A percentile compares a stretch with the other conserved stretches of the same genome.
These are phyloP conservation scores for Nymphalis io DNA, from an alignment of 1,140 invertebrate species.

Conservation along the genomic window DNA sequence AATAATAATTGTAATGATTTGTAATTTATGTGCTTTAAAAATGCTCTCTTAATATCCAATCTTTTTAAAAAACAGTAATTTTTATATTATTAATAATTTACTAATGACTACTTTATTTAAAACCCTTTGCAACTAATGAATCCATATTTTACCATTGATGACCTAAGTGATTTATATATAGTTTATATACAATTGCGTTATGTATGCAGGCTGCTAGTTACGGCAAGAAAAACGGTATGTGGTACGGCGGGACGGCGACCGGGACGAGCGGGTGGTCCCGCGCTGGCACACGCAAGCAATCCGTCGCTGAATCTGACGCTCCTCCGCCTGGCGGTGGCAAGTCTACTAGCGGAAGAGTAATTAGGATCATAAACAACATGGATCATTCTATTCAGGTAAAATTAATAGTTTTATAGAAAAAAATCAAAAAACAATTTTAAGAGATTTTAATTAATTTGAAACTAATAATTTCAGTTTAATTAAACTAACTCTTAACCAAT, in stretches of 20 bases:
- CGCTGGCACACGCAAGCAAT: conserved; percentile 86
- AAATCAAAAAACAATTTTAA: too few species aligned
- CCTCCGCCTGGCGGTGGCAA: conserved; percentile 86
- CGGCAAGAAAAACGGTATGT: conserved; percentile 92
- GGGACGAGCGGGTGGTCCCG: conserved; percentile 81
- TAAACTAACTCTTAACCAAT: too few species aligned
- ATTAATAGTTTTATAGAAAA: background rate
- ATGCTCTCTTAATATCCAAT: too few species aligned
- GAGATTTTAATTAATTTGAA: too few species aligned
- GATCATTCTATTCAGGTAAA: conserved; percentile 93
- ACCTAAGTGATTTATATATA: background rate
- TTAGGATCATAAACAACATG: conserved; percentile 94
- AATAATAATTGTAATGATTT: too few species aligned
- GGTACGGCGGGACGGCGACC: conserved; percentile 86
- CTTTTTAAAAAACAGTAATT: too few species aligned
- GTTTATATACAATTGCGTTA: background rate
- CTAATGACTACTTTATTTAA: too few species aligned
- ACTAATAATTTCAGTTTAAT: too few species aligned
- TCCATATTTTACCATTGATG: background rate
- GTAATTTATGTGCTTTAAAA: too few species aligned
- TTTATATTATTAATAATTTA: too few species aligned
- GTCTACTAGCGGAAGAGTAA: conserved; percentile 90
- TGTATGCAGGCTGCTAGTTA: conserved; percentile 87
- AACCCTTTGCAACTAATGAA: too few species aligned
- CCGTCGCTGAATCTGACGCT: conserved; percentile 87